Base-by-base conservation (phyloP, 1,140 invertebrate species). In the Bombus superbus region DNA sequence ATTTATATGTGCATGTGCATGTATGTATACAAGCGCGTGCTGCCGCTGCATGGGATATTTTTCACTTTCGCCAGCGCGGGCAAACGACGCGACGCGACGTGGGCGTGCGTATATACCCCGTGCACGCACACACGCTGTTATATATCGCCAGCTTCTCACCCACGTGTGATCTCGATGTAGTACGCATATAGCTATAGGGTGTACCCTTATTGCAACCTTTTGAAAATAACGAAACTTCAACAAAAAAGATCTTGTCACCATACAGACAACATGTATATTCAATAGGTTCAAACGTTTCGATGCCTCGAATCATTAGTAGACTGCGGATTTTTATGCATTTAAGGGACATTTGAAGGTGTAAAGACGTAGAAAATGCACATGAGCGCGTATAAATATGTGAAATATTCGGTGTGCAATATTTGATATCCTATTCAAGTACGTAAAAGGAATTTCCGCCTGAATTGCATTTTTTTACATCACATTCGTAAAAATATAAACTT, bases 1-100 rank as follows among this genome's bases (percentile, higher is more conserved):
- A 66, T n/a, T 66, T 62, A 42, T 40, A 53, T 22, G 32, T 42
- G 69, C 68, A 57, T 38, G 44, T 66, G 38, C 22, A 22, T 64
- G 59, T 42, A 69, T 53, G 44, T 76, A n/a, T 42, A 72, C 11
- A 40, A 73, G 59, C 68, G 75, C 75, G 79, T 72, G 79, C 74
- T 76, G 77, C 71, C 59, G 72, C 68, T 40, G 78, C 81, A 87
- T 77, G 82, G 59, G 83, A 90, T 90, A 91, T 91, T 91, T 91
- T 91, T 91, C 89, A 91, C 89, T 91, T 91, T 90, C 86, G 83
- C 89, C 89, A 90, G 77, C 81, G 57, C 78, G 78, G 57, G 71
- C 81, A 78, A 90, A 90, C 89, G 81, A 91, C 81, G 90, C 90
- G 87, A 78, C 88, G 88, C 89, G 81, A 91, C 81, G 90, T 91